Conservation (phyloP, 2,113 vertebrate species). For the Oryzias woworae region DNA sequence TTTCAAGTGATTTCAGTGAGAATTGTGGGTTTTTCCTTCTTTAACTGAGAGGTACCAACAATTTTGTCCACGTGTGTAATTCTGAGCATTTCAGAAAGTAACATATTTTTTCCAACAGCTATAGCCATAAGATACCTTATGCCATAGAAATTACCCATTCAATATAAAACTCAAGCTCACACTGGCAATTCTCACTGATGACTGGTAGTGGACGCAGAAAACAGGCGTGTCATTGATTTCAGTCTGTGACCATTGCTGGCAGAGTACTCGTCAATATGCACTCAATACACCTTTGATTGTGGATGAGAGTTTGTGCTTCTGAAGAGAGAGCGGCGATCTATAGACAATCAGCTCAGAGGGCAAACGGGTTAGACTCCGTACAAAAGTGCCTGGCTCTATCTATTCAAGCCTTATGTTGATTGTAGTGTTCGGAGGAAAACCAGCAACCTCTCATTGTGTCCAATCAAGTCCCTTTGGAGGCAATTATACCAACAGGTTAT, state of each 20-base stretch:
- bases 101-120: no score
- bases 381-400: constrained; percentile 31
- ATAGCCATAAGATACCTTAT: background rate
- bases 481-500: constrained; percentile 51
- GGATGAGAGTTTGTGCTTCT: constrained; percentile 70
- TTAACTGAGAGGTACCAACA: no score
- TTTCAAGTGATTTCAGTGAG: no score
- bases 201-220: constrained; percentile 48
- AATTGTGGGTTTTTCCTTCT: no score
- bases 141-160: background rate
- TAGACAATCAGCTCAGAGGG: constrained; percentile 74
- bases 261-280: constrained; percentile 66
- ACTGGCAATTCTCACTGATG: constrained; percentile 48
- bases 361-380: constrained; percentile 44
- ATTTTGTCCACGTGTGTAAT: no score
- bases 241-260: constrained; percentile 63
- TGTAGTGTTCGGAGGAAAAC: constrained; percentile 47
- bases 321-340: constrained; percentile 69
- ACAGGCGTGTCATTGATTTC: constrained; percentile 73
- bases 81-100: no score
- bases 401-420: constrained; percentile 62
- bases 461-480: constrained; percentile 36
- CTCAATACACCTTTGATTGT: constrained; percentile 78
- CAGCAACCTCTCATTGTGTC: constrained; percentile 42
- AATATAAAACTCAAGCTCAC: constrained; percentile 38